Conservation (phyloP, 2,113 vertebrate genomes). For the Dipodomys stephensi region DNA sequence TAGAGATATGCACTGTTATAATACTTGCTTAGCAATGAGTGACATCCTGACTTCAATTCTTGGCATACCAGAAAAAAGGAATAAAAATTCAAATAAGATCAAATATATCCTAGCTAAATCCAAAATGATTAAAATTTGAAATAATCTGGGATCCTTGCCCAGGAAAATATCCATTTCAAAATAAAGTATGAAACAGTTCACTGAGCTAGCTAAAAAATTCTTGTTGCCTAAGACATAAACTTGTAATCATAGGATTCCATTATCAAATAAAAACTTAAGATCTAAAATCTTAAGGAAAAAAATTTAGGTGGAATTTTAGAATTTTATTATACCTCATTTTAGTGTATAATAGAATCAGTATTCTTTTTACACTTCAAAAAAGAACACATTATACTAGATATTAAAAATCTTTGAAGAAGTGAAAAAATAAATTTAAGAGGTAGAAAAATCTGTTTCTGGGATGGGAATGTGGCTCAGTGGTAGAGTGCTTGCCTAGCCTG, state of each 20-base stretch:
- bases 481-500: too few species aligned
- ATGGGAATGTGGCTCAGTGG: too few species aligned
- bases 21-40: neutral
- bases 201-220: slow-evolving; percentile 15
- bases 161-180: slow-evolving; percentile 40
- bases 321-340: slow-evolving; percentile 40
- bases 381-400: neutral
- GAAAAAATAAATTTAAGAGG: slow-evolving; percentile 9
- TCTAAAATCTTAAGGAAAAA: slow-evolving; percentile 26
- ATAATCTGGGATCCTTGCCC: neutral
- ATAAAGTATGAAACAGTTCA: slow-evolving; percentile 41
- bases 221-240: neutral
- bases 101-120: slow-evolving; percentile 18
- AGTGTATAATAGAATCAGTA: neutral
- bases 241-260: neutral
- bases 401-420: slow-evolving; percentile 55
- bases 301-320: neutral
- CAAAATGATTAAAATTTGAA: slow-evolving; percentile 58
- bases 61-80: neutral
- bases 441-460: slow-evolving; percentile 44
- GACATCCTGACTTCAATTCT: neutral
- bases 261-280: slow-evolving; percentile 25
- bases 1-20: neutral
- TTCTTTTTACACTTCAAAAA: slow-evolving; percentile 30
- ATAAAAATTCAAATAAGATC: neutral